phyloP scores from a whole-genome alignment of 2,888 invertebrate species.

The Anarsia innoxiella region DNA sequence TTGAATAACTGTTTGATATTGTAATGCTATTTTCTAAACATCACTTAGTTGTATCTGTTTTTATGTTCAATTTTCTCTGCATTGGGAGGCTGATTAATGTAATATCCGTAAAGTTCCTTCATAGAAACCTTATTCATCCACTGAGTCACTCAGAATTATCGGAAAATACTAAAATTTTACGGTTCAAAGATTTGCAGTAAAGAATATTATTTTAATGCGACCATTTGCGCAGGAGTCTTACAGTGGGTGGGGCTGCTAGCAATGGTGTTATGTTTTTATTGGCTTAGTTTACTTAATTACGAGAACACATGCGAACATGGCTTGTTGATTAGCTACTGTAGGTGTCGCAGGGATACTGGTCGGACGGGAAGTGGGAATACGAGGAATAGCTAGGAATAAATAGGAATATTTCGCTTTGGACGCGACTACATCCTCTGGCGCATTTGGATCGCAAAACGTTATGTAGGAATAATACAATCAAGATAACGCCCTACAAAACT shows the following conservation, averaged over 20 bases:
- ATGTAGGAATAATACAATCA: too few relatives aligned
- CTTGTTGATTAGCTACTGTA: constrained; percentile 26
- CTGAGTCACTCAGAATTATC: too few relatives aligned
- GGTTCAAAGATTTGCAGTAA: too few relatives aligned
- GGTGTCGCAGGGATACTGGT: constrained; percentile 13
- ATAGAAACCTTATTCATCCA: too few relatives aligned
- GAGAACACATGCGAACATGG: constrained; percentile 32
- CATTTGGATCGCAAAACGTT: neutral
- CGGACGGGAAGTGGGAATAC: constrained; percentile 4
- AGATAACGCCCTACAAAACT: too few relatives aligned
- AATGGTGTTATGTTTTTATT: constrained; percentile 22
- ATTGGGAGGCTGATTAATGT: too few relatives aligned
- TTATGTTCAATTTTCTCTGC: too few relatives aligned
- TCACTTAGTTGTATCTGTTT: too few relatives aligned
- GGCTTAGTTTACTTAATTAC: constrained; percentile 41
- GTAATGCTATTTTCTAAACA: too few relatives aligned
- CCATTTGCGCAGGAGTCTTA: constrained; percentile 13
- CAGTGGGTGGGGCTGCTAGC: constrained; percentile 18
- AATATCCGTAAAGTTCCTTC: too few relatives aligned
- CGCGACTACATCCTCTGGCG: neutral
- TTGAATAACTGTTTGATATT: too few relatives aligned
- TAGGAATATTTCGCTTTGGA: neutral
- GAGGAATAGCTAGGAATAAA: neutral
- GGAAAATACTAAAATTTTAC: too few relatives aligned
- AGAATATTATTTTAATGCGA: constrained; percentile 20